Base-by-base conservation (phyloP, 2,113 vertebrate genomes). In the Sardina pilchardus region DNA sequence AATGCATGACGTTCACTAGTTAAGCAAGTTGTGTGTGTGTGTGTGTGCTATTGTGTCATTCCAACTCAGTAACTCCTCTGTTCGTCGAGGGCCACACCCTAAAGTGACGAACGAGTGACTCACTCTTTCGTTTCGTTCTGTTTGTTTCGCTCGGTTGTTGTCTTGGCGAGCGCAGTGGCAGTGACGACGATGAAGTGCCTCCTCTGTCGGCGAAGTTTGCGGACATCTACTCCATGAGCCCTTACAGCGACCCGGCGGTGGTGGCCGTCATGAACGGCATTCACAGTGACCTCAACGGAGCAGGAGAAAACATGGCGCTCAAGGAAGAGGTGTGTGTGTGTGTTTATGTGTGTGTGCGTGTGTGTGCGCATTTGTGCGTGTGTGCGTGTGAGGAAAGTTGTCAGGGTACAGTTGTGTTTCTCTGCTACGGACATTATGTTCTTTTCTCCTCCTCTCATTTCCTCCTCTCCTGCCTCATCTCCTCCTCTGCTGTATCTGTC, bases 151-250 rank as follows among this genome's bases (percentile, higher is more conserved):
- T 45, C 24, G 81, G 53, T 91, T 63, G 89, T 67, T 88, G 78
- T 59, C 4, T 24, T 24, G 88, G 67, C 90, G 95, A 93, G 88
- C 93, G 86, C 85, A 97, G 96, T 50, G 92, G 92, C 81, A 95
- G 94, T 42, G 94, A 95, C 53, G 97, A 99, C 75, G 97, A 99
- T 9, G 97, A 99, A 84, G 96, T 97, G 84, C 95, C 97, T 84
- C 96, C 96, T 0, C 89, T 98, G 93, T 97, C 97, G 83, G 96
- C 95, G 82, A 98, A 97, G 85, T 98, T 97, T 89, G 95, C 96
- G 85, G 96, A 97, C 90, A 96, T 99, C 48, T 99, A 97, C 85
- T 96, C 97, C 0, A 89, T 99, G 91, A 96, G 94, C 59, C 96
- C 94, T 86, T 99, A 98, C 0, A 95, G 96, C 0, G 96, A 96